Conservation (phyloP, 2,888 invertebrate genomes). For the Pantelozetes paolii region DNA sequence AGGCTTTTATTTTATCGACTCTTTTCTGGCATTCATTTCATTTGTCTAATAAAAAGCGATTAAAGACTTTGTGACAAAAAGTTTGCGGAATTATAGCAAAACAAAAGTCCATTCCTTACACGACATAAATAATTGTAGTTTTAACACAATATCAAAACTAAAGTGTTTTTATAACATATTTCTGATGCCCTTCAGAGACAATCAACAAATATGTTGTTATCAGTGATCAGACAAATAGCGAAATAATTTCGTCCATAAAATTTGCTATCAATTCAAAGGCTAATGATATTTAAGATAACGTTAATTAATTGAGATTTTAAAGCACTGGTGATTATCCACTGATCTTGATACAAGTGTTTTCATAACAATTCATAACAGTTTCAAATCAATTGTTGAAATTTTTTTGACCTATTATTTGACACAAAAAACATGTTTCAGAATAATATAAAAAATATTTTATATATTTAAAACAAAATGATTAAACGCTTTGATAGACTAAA, state of each 20-base stretch:
- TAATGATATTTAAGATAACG: no score
- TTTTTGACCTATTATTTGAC: neutral
- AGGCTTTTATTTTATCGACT: neutral
- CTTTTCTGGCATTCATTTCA: neutral
- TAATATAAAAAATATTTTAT: neutral
- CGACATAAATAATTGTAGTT: neutral
- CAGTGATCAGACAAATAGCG: neutral
- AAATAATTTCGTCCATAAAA: neutral
- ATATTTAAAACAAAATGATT: neutral
- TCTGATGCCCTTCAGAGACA: conserved; percentile 1
- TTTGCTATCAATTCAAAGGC: no score
- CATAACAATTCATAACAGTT: neutral
- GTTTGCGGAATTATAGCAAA: neutral
- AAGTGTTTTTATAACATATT: neutral
- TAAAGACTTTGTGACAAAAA: neutral
- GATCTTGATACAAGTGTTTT: no score
- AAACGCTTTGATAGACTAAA: neutral
- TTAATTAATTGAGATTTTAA: no score
- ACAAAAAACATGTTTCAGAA: neutral
- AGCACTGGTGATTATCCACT: no score
- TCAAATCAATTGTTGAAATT: neutral
- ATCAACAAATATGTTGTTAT: neutral
- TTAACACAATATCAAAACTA: neutral
- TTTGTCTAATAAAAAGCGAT: neutral
- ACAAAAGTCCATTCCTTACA: neutral